These are phyloP conservation scores for Pedetes capensis DNA, from an alignment of 2,113 vertebrate species.

Conservation along the genomic window DNA sequence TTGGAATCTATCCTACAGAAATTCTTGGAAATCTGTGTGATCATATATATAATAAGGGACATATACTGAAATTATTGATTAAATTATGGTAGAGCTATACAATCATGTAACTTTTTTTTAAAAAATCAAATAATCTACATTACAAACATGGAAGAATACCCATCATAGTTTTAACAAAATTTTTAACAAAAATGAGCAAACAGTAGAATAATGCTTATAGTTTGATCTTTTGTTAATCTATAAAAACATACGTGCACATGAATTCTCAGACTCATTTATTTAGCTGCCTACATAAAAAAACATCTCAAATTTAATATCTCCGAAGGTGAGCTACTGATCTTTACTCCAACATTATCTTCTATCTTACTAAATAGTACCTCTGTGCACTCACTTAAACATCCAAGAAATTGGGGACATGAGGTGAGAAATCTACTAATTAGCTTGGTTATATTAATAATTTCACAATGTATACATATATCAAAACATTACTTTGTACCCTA, in stretches of 20 bases:
- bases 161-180: neutral
- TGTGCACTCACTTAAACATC: neutral
- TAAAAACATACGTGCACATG: neutral
- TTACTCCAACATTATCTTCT: neutral
- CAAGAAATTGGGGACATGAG: neutral
- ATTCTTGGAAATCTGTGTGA: neutral
- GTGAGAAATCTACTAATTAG: neutral
- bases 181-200: conserved; percentile 10
- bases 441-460: neutral
- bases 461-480: neutral
- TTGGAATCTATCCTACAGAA: conserved; percentile 4
- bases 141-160: neutral
- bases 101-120: neutral
- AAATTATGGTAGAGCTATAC: neutral
- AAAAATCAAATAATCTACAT: conserved; percentile 11
- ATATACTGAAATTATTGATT: neutral
- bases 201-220: neutral
- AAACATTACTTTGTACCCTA: neutral
- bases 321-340: neutral
- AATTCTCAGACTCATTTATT: neutral
- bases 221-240: neutral
- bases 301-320: conserved; percentile 14
- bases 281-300: neutral
- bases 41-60: neutral
- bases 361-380: neutral